These are phyloP conservation scores for Silurus asotus DNA, from an alignment of 2,113 vertebrate genomes.

Conservation along the genomic window DNA sequence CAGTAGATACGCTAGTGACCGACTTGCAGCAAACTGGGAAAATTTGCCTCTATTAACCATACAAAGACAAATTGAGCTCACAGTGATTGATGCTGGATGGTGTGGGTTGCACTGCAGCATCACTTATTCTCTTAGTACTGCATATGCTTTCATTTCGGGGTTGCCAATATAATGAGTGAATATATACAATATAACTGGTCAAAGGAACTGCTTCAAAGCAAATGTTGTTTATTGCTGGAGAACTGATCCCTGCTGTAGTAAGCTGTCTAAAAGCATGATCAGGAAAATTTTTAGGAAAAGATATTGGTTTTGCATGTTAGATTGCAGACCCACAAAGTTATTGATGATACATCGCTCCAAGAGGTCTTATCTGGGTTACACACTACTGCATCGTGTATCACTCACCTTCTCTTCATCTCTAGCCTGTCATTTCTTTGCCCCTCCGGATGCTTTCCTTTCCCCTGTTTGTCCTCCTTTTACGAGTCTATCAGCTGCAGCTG, in stretches of 20 bases:
- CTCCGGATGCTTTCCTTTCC: conserved; percentile 23
- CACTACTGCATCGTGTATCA: conserved; percentile 33
- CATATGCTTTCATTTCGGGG: neutral
- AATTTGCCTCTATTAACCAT: too few species aligned
- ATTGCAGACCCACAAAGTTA: neutral
- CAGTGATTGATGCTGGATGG: conserved; percentile 3
- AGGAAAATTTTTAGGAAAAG: too few species aligned
- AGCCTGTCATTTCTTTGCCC: conserved; percentile 32
- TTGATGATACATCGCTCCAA: neutral
- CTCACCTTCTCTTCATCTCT: conserved; percentile 54
- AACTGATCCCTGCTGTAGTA: neutral
- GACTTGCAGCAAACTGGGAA: neutral
- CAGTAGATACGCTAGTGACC: neutral
- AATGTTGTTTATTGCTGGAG: neutral
- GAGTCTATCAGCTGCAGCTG: neutral
- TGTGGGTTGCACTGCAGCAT: neutral
- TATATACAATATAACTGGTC: neutral
- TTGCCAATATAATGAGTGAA: neutral
- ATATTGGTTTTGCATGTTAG: neutral
- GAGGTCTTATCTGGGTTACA: neutral
- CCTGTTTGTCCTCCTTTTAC: neutral
- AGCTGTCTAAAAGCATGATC: neutral
- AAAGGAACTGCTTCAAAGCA: neutral
- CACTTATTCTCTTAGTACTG: neutral
- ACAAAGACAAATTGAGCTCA: neutral